These are phyloP conservation scores for Choloepus hoffmanni DNA, from an alignment of 2,113 vertebrate genomes.

Conservation along the genomic window DNA sequence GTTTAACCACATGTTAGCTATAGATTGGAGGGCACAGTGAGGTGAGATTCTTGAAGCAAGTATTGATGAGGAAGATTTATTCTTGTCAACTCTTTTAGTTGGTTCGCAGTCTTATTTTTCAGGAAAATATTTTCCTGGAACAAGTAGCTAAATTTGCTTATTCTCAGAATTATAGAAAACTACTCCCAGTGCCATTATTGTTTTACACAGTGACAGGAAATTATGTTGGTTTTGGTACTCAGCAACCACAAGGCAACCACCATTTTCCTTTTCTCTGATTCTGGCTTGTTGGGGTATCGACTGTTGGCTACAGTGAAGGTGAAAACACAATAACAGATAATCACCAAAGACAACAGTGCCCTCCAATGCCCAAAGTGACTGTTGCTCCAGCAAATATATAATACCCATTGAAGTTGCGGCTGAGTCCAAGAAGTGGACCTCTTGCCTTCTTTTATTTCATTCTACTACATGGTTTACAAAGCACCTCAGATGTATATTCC, in stretches of 20 bases:
- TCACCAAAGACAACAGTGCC: not conserved
- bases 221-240: slow-evolving; percentile 35
- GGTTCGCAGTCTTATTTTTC: slow-evolving; percentile 56
- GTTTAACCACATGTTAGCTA: slow-evolving; percentile 27
- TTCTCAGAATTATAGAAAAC: slow-evolving; percentile 53
- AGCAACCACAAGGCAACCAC: not conserved
- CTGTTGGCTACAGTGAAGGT: not conserved
- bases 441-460: not conserved
- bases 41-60: not conserved
- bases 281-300: not conserved
- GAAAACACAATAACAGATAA: slow-evolving; percentile 31
- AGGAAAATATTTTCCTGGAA: slow-evolving; percentile 44
- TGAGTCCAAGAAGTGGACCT: not conserved
- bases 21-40: not conserved
- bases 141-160: slow-evolving; percentile 55
- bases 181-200: not conserved
- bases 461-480: slow-evolving; percentile 17
- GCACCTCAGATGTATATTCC: not conserved
- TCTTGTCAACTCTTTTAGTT: slow-evolving; percentile 50
- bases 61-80: not conserved
- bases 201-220: slow-evolving; percentile 19
- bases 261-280: slow-evolving; percentile 42
- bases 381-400: not conserved
- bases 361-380: not conserved
- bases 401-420: not conserved